These are phyloP conservation scores for Tetanocera ferruginea DNA, from an alignment of 2,888 invertebrate species.

Conservation along the genomic window DNA sequence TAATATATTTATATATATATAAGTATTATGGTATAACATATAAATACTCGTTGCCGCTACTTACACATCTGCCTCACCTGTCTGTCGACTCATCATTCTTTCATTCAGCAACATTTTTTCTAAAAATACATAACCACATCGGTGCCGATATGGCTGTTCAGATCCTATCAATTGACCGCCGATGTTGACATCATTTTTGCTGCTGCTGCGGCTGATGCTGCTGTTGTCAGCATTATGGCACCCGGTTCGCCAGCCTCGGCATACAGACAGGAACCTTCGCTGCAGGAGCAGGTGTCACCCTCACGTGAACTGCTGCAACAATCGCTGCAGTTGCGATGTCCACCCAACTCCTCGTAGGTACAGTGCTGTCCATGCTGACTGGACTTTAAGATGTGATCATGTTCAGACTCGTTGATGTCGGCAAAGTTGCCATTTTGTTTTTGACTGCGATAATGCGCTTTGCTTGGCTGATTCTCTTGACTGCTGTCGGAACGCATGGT, in stretches of 20 bases:
- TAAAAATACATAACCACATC: conserved; percentile 55
- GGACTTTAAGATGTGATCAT: conserved; percentile 59
- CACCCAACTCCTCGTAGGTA: conserved; percentile 54
- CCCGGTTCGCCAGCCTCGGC: conserved; percentile 73
- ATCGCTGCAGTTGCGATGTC: conserved; percentile 68
- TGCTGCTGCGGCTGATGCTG: conserved; percentile 37
- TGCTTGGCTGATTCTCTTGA: conserved; percentile 58
- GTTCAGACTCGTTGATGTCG: conserved; percentile 61
- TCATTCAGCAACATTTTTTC: conserved; percentile 27
- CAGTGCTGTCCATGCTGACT: conserved; percentile 46
- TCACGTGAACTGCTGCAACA: conserved; percentile 71
- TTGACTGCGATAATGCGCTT: conserved; percentile 51
- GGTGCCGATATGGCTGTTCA: conserved; percentile 42
- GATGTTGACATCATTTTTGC: conserved; percentile 16
- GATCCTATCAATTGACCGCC: conserved; percentile 30
- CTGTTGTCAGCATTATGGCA: conserved; percentile 41
- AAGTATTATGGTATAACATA: not conserved
- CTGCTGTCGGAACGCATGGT: conserved; percentile 64
- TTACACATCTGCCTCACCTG: not conserved
- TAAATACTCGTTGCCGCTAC: not conserved
- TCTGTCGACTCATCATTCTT: not conserved
- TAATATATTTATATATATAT: not conserved
- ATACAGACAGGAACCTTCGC: conserved; percentile 76
- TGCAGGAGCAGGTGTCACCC: conserved; percentile 76
- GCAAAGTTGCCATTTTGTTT: conserved; percentile 52